A percentile compares a stretch with the other conserved stretches of the same genome.
Evolutionary conservation across 1,140 invertebrate genomes (phyloP).

Genomic region (Tetragonula clypearis): DNA sequence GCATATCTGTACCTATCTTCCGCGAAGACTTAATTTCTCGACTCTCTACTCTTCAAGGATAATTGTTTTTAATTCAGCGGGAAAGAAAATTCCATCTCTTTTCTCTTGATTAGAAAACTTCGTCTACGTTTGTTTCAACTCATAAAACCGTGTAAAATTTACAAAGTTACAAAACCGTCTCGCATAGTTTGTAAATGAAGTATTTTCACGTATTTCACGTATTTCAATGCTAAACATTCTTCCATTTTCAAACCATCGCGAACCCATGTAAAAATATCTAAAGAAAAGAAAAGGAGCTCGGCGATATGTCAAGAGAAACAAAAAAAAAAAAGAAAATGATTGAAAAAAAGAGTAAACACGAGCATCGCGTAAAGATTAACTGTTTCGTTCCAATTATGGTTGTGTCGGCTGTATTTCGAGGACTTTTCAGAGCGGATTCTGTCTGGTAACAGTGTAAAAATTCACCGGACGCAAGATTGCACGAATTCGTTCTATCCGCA

Average conservation of each 20-base stretch:
- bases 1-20: background rate
- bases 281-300: background rate
- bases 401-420: background rate
- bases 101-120: background rate
- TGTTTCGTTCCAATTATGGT: background rate
- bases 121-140: background rate
- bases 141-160: background rate
- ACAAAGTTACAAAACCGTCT: background rate
- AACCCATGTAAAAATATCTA: no score
- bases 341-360: background rate
- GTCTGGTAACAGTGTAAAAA: slow-evolving; percentile 21
- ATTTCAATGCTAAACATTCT: no score
- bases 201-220: background rate
- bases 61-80: background rate
- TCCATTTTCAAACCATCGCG: background rate
- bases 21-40: background rate
- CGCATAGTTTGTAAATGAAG: background rate
- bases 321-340: no score
- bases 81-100: background rate
- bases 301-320: accelerated
- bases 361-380: background rate
- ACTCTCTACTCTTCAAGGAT: background rate
- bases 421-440: background rate
- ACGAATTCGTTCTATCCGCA: background rate
- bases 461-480: slow-evolving; percentile 36